These are phyloP conservation scores for Venustoraphidia nigricollis DNA, from an alignment of 2,888 invertebrate genomes.

Conservation along the genomic window DNA sequence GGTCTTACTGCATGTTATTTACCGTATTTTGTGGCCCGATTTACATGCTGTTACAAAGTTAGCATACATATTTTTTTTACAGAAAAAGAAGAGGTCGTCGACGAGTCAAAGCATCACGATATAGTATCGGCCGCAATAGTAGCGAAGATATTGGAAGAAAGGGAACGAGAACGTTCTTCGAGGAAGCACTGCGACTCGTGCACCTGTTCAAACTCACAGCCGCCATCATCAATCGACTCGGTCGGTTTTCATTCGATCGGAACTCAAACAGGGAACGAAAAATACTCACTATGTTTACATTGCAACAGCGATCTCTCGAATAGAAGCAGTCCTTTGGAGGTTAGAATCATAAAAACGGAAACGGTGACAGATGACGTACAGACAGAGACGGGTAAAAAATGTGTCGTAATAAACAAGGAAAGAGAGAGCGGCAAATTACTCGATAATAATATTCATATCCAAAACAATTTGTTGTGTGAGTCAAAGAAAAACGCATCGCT, in stretches of 20 bases:
- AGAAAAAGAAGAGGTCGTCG: constrained; percentile 30
- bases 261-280: constrained; percentile 46
- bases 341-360: too few relatives aligned
- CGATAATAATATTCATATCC: too few relatives aligned
- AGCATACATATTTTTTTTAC: too few relatives aligned
- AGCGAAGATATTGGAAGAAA: constrained; percentile 81
- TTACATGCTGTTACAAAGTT: too few relatives aligned
- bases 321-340: constrained; percentile 1
- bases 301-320: constrained; percentile 38
- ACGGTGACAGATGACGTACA: too few relatives aligned
- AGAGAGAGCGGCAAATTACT: too few relatives aligned
- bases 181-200: constrained; percentile 75
- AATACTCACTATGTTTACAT: constrained; percentile 38
- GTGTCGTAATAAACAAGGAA: too few relatives aligned
- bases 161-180: constrained; percentile 62
- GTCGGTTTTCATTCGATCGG: constrained; percentile 40
- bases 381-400: too few relatives aligned
- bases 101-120: constrained; percentile 49
- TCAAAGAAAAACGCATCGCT: too few relatives aligned
- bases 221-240: constrained; percentile 29
- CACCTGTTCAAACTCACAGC: constrained; percentile 41
- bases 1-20: too few relatives aligned
- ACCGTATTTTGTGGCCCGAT: too few relatives aligned
- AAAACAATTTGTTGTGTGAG: too few relatives aligned
- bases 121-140: constrained; percentile 76